Evolutionary conservation across 1,140 invertebrate species (phyloP), one percentile per base, ranked within the genome.

Genomic region (Zaprionus vittiger): DNA sequence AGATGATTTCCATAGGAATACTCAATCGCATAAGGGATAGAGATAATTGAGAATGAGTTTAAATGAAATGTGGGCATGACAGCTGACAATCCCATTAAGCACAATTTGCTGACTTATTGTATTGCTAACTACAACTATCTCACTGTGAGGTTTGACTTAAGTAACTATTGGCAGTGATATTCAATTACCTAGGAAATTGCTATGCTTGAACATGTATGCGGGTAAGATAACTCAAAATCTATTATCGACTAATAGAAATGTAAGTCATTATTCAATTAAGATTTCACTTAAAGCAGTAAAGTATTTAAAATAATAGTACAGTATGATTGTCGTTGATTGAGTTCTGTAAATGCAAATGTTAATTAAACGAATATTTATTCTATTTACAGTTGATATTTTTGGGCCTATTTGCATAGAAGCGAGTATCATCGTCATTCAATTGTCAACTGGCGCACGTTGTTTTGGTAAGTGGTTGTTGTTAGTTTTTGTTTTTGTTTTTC

Each of bases 381-480:
- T 77, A 77, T 77, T 77, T 77, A 37, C 74, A 77, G 74, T 67
- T 77, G 57, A 49, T 62, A 54, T 56, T 62, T 67, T 17, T 34
- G 31, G 38, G 37, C 44, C 26, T 49, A 62, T 77, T 77, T 77
- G 70, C 57, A 59, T 41, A 67, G 41, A 34, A 61, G 15, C 41
- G 54, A 47, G 56, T 52, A 31, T 31, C 61, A 71, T 24, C 55
- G 60, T 41, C 61, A 66, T 41, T 49, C 44, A 44, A 66, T 54
- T 73, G 69, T 55, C 56, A 55, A 31, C 61, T 52, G 56, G 14
- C 37, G 61, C 15, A 44, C 26, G 28, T 52, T 52, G 47, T 52
- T 52, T 52, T 72, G 69, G 69, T 72, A 72, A 65, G 69, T 72
- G 37, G 9, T 57, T 34, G 62, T 57, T 72, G 20, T 12, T 5